Evolutionary conservation across 2,888 invertebrate species (phyloP).

Genomic region (Synanthedon formicaeformis): DNA sequence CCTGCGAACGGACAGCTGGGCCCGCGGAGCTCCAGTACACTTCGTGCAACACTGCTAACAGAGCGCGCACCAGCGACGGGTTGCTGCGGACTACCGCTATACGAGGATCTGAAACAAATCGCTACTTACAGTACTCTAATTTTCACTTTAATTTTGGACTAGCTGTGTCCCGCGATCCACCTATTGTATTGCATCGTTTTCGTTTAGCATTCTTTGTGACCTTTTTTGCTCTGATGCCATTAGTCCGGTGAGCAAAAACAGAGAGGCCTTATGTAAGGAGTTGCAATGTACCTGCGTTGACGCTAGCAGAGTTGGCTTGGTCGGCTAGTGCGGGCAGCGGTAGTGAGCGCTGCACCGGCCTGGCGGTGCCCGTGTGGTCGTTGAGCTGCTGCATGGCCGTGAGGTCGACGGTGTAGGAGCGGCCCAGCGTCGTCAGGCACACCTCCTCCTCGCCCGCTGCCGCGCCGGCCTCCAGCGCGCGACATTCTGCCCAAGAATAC

Average conservation of each 20-base stretch:
- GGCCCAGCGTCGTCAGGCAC: slow-evolving; percentile 89
- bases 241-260: too few species aligned
- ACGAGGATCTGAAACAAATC: slow-evolving; percentile 38
- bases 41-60: slow-evolving; percentile 96
- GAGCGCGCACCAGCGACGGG: slow-evolving; percentile 75
- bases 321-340: slow-evolving; percentile 33
- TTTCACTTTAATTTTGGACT: neutral
- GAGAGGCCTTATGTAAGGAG: too few species aligned
- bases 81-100: slow-evolving; percentile 57
- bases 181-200: too few species aligned
- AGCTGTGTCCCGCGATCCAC: too few species aligned
- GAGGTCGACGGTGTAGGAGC: slow-evolving; percentile 96
- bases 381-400: slow-evolving; percentile 98
- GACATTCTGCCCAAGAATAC: slow-evolving; percentile 92
- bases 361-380: slow-evolving; percentile 95
- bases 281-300: slow-evolving; percentile 11
- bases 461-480: slow-evolving; percentile 95
- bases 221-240: too few species aligned
- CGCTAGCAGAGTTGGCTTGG: slow-evolving; percentile 13
- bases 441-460: slow-evolving; percentile 96
- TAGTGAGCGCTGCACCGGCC: slow-evolving; percentile 88
- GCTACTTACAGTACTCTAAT: neutral
- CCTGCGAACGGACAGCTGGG: slow-evolving; percentile 96
- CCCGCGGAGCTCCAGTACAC: slow-evolving; percentile 99
- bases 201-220: too few species aligned